Conservation (phyloP, 2,888 invertebrate genomes). For the Chloroclysta siterata region DNA sequence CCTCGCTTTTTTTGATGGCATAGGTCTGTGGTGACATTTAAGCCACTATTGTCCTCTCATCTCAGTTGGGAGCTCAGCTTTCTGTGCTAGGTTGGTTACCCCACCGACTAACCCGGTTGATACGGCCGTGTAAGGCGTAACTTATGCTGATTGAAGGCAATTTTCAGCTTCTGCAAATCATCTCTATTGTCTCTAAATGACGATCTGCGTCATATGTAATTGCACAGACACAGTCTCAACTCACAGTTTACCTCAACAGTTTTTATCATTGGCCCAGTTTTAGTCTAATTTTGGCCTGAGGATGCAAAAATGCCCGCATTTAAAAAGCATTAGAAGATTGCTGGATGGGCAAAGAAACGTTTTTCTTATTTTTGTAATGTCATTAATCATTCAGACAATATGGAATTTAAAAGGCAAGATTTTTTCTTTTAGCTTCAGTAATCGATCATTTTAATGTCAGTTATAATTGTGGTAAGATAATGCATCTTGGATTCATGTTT, state of each 20-base stretch:
- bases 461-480: slow-evolving; percentile 7
- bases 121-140: too few species aligned
- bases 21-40: not conserved
- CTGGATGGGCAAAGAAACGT: slow-evolving; percentile 27
- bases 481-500: not conserved
- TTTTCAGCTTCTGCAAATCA: too few species aligned
- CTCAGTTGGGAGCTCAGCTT: too few species aligned
- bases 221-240: too few species aligned
- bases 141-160: too few species aligned
- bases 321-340: slow-evolving; percentile 32
- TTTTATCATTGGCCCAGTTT: not conserved
- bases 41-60: not conserved
- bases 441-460: slow-evolving; percentile 34
- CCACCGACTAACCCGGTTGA: too few species aligned
- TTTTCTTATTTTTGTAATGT: slow-evolving; percentile 35
- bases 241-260: not conserved
- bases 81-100: too few species aligned
- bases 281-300: slow-evolving; percentile 9
- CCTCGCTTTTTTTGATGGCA: slow-evolving; percentile 39
- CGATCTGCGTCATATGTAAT: too few species aligned
- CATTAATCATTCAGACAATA: slow-evolving; percentile 35
- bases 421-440: slow-evolving; percentile 20
- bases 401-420: slow-evolving; percentile 28
- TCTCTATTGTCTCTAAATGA: not conserved
- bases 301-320: slow-evolving; percentile 21